Evolutionary conservation across 2,797 vertebrate genomes (phyloP), one percentile per base, ranked within the genome.

Genomic region (Dryobates pubescens): DNA sequence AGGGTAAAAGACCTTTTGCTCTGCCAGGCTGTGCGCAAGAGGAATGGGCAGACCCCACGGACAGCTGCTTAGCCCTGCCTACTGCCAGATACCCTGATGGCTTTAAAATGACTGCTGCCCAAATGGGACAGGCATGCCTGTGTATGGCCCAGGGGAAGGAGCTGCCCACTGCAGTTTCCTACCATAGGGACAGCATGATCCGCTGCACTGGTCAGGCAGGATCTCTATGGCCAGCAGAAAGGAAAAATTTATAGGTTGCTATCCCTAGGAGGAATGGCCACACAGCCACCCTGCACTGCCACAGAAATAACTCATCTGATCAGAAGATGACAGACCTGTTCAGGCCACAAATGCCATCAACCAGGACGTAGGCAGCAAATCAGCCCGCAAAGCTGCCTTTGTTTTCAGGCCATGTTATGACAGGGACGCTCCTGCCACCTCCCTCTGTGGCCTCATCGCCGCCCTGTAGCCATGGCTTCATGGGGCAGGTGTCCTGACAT

Each of bases 231-330:
- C 88, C 88, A 65, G 90, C 27, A 58, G 47, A 65, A 36, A 74
- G 29, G 29, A 69, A 57, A 64, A 49, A 72, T 76, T 70, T 91
- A 86, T 64, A 92, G 78, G 82, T 82, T 6, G 1, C 34, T 0
- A 0, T 83, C 45, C 24, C 70, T 88, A 77, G 70, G 53, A 89
- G 70, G 69, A 93, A 88, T 5, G 29, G 82, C 77, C 68, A n/a
- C 2, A 43, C 76, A 2, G 8, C 34, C 5, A 0, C 57, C 45
- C 54, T 85, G 54, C 14, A 3, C 83, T 86, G 79, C 86, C 84
- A 86, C 69, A 51, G 89, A 91, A 95, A 93, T 75, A 94, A 88
- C 56, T 90, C 67, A 70, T 64, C 56, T 1, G 32, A 83, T 71
- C 13, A 14, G 34, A 43, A 81, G 76, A 89, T 0, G 4, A 74